Base-by-base conservation (phyloP, 2,113 vertebrate genomes). In the Cynopterus brachyotis region DNA sequence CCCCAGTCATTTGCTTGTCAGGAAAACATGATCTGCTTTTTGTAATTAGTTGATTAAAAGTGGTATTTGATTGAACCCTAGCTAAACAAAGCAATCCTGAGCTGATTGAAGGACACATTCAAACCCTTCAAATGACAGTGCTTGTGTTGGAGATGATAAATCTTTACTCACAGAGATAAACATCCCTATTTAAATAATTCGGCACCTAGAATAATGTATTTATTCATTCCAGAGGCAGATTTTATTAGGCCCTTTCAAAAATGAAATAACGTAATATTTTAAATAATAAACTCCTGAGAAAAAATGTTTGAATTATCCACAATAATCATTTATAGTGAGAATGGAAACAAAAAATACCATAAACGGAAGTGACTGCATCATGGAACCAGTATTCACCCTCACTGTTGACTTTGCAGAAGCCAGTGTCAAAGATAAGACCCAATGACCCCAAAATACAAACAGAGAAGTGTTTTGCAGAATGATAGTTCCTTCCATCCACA, bases 41-140 rank as follows among this genome's bases (percentile, higher is more conserved):
- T 72, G 19, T 96, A 95, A 96, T 93, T 94, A 93, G 35, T 83
- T 97, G 94, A 97, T 96, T 89, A 94, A 96, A 96, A 96, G 94
- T 72, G 69, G 57, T 83, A 78, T 97, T 66, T 96, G 95, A 97
- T 60, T 93, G 85, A 96, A 70, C 60, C 22, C 82, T 73, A 53
- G 69, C 96, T 82, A 73, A 28, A 85, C 72, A 89, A 95, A 95
- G 85, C 79, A 78, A 96, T 89, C 62, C 88, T 92, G 30, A 89
- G 40, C 35, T 93, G 78, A 95, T 15, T 97, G 67, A 96, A 96
- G 94, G 95, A 94, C 73, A 97, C n/a, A 76, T 42, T 91, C 88
- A 87, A 95, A 89, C 53, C 40, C 62, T 96, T 86, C 0, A 0
- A 79, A 40, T 94, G 83, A 91, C 37, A 79, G 35, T 89, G 82